Conservation (phyloP, 2,888 invertebrate genomes). For the Cephus pulcher region DNA sequence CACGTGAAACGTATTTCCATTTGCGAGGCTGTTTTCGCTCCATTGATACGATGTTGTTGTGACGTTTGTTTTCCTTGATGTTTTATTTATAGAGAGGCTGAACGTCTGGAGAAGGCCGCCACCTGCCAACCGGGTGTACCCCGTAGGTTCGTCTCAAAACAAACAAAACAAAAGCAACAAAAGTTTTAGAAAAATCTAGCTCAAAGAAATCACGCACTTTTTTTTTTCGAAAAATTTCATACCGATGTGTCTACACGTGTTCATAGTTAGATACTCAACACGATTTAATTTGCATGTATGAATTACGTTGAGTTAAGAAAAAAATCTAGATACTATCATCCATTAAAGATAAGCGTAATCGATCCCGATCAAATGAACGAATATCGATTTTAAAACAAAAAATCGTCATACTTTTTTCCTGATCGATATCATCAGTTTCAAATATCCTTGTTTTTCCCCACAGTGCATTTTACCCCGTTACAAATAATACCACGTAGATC, state of each 20-base stretch:
- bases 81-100: conserved; percentile 60
- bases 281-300: background rate
- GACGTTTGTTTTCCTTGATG: conserved; percentile 53
- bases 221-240: background rate
- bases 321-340: background rate
- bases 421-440: background rate
- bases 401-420: background rate
- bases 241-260: background rate
- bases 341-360: background rate
- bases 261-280: background rate
- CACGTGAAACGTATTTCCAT: background rate
- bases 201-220: background rate
- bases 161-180: conserved; percentile 22
- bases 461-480: background rate
- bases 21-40: background rate
- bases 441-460: background rate
- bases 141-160: conserved; percentile 59
- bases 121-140: conserved; percentile 50
- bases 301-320: background rate
- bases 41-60: conserved; percentile 26
- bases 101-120: conserved; percentile 53
- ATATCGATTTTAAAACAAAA: background rate
- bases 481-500: background rate
- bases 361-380: background rate
- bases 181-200: background rate